These are phyloP conservation scores for Bubalus kerabau DNA, from an alignment of 2,113 vertebrate genomes.

Conservation along the genomic window DNA sequence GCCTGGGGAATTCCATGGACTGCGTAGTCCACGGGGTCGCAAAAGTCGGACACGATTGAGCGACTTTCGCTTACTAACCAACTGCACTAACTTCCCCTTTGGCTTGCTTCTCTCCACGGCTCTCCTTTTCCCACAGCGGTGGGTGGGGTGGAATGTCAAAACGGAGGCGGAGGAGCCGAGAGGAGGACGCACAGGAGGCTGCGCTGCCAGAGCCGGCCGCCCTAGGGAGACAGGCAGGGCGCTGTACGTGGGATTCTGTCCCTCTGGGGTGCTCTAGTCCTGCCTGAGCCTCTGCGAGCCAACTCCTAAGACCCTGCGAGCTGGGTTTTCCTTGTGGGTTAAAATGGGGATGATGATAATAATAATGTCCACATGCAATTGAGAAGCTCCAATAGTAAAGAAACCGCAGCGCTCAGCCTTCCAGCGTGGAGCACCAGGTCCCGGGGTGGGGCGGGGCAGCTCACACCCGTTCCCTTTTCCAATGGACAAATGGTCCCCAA, in stretches of 20 bases:
- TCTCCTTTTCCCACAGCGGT: not conserved
- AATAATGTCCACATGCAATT: not conserved
- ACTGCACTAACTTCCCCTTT: not conserved
- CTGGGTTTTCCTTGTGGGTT: not conserved
- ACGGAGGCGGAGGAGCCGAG: not conserved
- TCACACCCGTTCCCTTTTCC: not conserved
- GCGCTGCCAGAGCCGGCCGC: not conserved
- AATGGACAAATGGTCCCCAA: not conserved
- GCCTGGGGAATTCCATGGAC: not conserved
- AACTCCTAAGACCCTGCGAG: not conserved
- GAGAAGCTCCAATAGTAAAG: not conserved
- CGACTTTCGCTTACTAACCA: not conserved
- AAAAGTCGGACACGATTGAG: not conserved
- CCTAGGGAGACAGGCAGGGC: not conserved
- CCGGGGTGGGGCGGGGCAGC: rapidly evolving
- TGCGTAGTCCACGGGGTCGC: not conserved
- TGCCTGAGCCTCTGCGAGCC: not conserved
- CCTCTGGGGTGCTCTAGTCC: not conserved
- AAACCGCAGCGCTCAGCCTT: not conserved
- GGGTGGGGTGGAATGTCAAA: not conserved
- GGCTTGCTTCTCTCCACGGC: not conserved
- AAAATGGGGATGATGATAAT: not conserved
- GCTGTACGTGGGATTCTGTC: not conserved
- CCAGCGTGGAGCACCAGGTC: not conserved
- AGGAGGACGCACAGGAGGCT: not conserved